These are phyloP conservation scores for Gallinago solitaria DNA, from an alignment of 2,797 vertebrate species.

Conservation along the genomic window DNA sequence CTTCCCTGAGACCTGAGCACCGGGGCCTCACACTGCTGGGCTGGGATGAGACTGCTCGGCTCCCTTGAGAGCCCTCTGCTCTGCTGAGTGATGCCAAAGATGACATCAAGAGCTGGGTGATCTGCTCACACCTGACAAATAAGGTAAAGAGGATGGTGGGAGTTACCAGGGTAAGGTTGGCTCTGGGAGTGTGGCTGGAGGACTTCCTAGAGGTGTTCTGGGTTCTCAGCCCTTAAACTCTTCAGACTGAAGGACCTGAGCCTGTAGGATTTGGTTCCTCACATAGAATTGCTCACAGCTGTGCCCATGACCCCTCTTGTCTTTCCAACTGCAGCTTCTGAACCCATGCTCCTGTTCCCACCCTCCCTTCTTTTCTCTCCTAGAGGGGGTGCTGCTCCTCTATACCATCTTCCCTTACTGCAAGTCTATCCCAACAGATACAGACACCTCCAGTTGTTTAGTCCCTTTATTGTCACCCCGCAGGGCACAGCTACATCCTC, in stretches of 20 bases:
- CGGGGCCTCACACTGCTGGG: not conserved
- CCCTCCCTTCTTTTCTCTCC: slow-evolving; percentile 16
- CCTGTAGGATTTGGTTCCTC: not conserved
- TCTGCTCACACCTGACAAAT: slow-evolving; percentile 67
- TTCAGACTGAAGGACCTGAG: not conserved
- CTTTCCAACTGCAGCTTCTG: not conserved
- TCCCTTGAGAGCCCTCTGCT: slow-evolving; percentile 66
- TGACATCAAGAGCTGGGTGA: slow-evolving; percentile 73
- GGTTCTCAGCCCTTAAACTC: not conserved
- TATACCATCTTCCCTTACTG: slow-evolving; percentile 70
- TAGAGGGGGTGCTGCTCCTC: slow-evolving; percentile 19
- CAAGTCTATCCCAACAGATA: not conserved
- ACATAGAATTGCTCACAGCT: not conserved
- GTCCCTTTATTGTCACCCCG: slow-evolving; percentile 42
- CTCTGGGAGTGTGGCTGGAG: not conserved
- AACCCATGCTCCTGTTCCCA: not conserved
- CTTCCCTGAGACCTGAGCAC: slow-evolving; percentile 23
- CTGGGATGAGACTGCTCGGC: slow-evolving; percentile 19
- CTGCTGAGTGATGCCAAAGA: slow-evolving; percentile 75
- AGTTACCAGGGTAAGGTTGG: not conserved
- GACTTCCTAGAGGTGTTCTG: not conserved
- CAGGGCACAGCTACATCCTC: slow-evolving; percentile 84
- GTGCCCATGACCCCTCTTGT: not conserved
- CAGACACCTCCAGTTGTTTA: not conserved
- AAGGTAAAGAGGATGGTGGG: slow-evolving; percentile 70